Percentiles rank a stretch among this genome's conserved stretches.
Evolutionary conservation across 1,140 invertebrate species (phyloP).

Genomic region (Rhynchophorus ferrugineus): DNA sequence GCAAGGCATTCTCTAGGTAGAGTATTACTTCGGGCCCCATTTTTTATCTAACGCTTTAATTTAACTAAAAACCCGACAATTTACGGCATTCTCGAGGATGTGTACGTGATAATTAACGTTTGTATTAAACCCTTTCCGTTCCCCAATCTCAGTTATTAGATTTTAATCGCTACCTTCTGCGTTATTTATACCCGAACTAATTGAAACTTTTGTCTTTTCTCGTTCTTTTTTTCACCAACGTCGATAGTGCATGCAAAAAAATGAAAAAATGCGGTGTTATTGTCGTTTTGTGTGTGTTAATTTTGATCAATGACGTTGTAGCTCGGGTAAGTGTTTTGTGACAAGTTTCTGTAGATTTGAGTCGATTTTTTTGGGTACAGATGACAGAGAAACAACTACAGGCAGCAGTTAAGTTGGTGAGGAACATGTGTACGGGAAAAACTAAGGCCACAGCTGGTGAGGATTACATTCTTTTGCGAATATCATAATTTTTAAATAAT

Average conservation of each 20-base stretch:
- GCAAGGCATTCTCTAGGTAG: not conserved
- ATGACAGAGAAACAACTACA: constrained; percentile 35
- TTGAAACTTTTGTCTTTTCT: too few relatives aligned
- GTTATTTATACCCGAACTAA: not conserved
- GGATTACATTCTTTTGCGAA: not conserved
- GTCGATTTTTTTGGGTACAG: too few relatives aligned
- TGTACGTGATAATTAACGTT: not conserved
- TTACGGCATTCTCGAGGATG: not conserved
- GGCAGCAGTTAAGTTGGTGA: constrained; percentile 34
- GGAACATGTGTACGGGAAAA: constrained; percentile 38
- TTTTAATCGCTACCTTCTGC: not conserved
- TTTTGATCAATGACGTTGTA: too few relatives aligned
- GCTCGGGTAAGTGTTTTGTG: too few relatives aligned
- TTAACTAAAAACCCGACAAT: not conserved
- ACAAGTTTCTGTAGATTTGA: too few relatives aligned
- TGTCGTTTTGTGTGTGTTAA: too few relatives aligned
- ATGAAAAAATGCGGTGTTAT: too few relatives aligned
- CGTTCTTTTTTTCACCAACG: too few relatives aligned
- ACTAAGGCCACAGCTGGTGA: constrained; percentile 34
- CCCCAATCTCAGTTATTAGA: not conserved
- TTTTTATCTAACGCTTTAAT: not conserved
- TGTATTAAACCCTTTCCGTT: too few relatives aligned
- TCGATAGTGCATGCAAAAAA: too few relatives aligned
- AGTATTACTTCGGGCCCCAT: not conserved
- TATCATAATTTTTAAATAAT: not conserved